Conservation (phyloP, 2,888 invertebrate species). For the Odontothrips loti region DNA sequence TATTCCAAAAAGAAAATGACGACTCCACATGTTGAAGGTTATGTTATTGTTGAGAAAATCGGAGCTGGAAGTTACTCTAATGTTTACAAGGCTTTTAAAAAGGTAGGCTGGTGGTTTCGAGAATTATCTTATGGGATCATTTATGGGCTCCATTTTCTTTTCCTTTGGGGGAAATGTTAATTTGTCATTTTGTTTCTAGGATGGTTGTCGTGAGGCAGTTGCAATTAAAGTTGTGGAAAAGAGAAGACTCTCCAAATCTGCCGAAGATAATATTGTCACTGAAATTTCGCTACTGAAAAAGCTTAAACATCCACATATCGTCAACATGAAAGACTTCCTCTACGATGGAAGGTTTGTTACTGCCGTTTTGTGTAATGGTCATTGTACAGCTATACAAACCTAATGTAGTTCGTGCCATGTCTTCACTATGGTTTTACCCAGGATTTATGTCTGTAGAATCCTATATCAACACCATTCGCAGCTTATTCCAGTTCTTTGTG, state of each 20-base stretch:
- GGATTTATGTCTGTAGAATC: no score
- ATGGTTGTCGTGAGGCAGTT: conserved; percentile 60
- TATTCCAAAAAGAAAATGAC: background rate
- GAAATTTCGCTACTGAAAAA: conserved; percentile 77
- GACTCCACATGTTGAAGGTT: conserved; percentile 48
- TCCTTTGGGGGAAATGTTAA: conserved; percentile 27
- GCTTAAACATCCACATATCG: conserved; percentile 74
- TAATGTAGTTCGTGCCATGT: background rate
- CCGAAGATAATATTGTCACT: conserved; percentile 73
- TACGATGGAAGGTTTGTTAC: conserved; percentile 64
- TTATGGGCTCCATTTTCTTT: conserved; percentile 27
- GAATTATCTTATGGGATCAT: background rate
- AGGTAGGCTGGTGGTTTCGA: conserved; percentile 50
- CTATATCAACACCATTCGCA: no score
- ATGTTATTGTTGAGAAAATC: conserved; percentile 66
- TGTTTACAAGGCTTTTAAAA: conserved; percentile 73
- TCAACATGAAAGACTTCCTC: conserved; percentile 74
- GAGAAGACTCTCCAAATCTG: conserved; percentile 62
- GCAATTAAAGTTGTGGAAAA: conserved; percentile 81
- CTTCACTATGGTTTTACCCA: background rate
- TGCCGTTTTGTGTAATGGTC: background rate
- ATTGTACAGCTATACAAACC: background rate
- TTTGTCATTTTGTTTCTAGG: conserved; percentile 45
- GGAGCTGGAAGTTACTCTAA: conserved; percentile 80
- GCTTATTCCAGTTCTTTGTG: no score